Base-by-base conservation (phyloP, 2,113 vertebrate species). In the Tapirus terrestris region DNA sequence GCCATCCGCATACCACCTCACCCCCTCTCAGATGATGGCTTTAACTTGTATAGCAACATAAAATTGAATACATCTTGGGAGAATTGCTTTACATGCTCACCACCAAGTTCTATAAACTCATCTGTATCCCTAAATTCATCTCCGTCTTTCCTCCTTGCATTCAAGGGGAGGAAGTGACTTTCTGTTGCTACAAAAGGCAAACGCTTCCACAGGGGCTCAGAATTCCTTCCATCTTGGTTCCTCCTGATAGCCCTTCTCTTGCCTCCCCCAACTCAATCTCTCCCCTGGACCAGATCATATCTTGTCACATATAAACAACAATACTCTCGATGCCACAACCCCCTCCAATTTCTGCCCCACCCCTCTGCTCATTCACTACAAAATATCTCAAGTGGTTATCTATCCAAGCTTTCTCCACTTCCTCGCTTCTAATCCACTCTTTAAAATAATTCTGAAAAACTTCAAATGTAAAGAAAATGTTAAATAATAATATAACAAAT, bases 391-490 rank as follows among this genome's bases (percentile, higher is more conserved):
- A 61, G 39, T 21, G 60, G 9, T 51, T 56, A 51, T 27, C 87
- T 65, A 5, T 60, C 75, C 72, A 85, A 65, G 7, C 48, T 58
- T 88, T 94, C 79, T 56, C 39, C 20, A 9, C 16, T 29, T 61
- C 43, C 0, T 73, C 63, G 21, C 58, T 58, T 43, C 60, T 56
- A 63, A 73, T 67, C 53, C 18, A 63, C n/a, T 31, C 65, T 86
- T 63, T 63, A 80, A 75, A 68, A 95, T 67, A 82, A 67, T 92
- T 75, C 75, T 80, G 31, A 81, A 95, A 85, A 85, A n/a, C 39
- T n/a, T 93, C 73, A 85, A 77, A 92, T 85, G 29, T 67, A 92
- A 97, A 94, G 81, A 89, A 92, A 94, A 95, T 82, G 23, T 81
- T 75, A 94, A 89, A 88, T 88, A 85, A 81, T 48, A 85, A 60